Base-by-base conservation (phyloP, 2,797 vertebrate genomes). In the Centroberyx gerrardi region DNA sequence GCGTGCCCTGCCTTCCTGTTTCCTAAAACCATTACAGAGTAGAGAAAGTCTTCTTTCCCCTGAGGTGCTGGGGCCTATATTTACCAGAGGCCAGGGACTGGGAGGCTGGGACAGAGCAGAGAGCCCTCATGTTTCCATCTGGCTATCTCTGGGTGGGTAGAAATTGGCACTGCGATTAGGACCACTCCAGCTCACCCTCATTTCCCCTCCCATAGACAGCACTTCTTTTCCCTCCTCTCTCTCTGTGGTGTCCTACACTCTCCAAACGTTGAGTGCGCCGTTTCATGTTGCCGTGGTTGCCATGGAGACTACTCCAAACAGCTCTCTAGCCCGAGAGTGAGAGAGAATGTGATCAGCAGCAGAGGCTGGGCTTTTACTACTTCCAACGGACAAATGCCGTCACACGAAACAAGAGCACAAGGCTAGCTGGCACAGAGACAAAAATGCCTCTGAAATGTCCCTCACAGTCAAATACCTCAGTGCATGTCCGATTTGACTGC, bases 241-340 rank as follows among this genome's bases (percentile, higher is more conserved):
- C 60, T 68, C 29, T 72, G 40, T 17, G 28, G 14, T 28, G 58
- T 79, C 71, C 56, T 73, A 81, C 62, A 1, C 74, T 71, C 62
- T 36, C 55, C 38, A 38, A 3, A 60, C 70, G 70, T 61, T 63
- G 18, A 72, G 40, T 46, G 48, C 42, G 74, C 65, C 3, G n/a
- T 75, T 81, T 79, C 68, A 82, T 76, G 79, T 81, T 85, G 74
- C 77, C 2, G 36, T 42, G 31, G 87, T 89, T 89, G 62, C 82
- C 51, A 78, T 62, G 36, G 89, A 75, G 49, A 90, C 58, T 1
- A 27, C 49, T 74, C 42, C 56, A 83, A 90, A 92, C 87, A 89
- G 64, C 58, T 76, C 49, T 53, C 56, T 78, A 71, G 59, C 76
- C 69, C 14, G 15, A 70, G 42, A 66, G 54, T 58, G 38, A 42